Conservation (phyloP, 2,888 invertebrate species). For the Exocentrus adspersus region DNA sequence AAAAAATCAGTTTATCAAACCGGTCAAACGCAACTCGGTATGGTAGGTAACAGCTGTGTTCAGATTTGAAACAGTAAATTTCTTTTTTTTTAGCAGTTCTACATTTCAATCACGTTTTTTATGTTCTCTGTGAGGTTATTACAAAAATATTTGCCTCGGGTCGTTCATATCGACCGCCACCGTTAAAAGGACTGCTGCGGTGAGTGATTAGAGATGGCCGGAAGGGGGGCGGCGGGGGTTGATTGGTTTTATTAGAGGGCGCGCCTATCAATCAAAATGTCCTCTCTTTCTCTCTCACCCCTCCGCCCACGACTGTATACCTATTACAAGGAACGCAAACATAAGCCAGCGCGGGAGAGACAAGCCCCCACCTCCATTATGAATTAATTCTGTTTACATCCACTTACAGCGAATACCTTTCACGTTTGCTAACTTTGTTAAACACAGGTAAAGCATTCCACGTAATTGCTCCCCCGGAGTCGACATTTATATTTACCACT, state of each 20-base stretch:
- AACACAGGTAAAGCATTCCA: slow-evolving; percentile 49
- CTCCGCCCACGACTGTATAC: slow-evolving; percentile 32
- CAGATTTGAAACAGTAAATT: no score
- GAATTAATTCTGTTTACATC: slow-evolving; percentile 51
- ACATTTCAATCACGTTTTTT: no score
- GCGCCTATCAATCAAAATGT: slow-evolving; percentile 54
- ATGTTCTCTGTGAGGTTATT: no score
- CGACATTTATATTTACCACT: slow-evolving; percentile 39
- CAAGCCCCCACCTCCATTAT: slow-evolving; percentile 44
- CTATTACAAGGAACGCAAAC: slow-evolving; percentile 45
- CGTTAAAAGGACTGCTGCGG: slow-evolving; percentile 35
- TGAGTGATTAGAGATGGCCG: slow-evolving; percentile 52
- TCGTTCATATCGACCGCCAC: slow-evolving; percentile 2
- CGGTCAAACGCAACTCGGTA: no score
- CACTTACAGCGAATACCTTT: slow-evolving; percentile 52
- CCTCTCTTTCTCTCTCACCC: slow-evolving; percentile 38
- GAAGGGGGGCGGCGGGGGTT: slow-evolving; percentile 43
- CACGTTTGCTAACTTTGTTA: slow-evolving; percentile 46
- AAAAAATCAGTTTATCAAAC: no score
- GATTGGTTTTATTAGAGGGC: slow-evolving; percentile 54
- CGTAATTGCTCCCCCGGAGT: slow-evolving; percentile 43
- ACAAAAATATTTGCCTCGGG: no score
- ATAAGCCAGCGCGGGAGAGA: slow-evolving; percentile 42
- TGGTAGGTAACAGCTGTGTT: no score
- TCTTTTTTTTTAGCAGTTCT: no score